Evolutionary conservation across 2,113 vertebrate genomes (phyloP).

Genomic region (Andinoacara biseriatus): DNA sequence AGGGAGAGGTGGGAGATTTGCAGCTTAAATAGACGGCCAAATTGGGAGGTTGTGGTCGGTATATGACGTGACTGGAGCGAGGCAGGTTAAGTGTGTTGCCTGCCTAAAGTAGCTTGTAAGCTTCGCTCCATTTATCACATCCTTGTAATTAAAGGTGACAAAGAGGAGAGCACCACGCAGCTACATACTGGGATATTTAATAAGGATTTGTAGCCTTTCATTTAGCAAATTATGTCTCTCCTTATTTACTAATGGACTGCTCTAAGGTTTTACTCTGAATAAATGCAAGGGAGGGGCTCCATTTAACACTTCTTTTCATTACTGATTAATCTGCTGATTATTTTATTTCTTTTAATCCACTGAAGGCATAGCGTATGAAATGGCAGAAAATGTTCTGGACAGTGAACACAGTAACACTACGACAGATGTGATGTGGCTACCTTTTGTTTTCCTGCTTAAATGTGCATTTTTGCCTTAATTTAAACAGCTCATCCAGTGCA

Average conservation of each 20-base stretch:
- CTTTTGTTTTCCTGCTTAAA: neutral
- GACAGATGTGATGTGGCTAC: neutral
- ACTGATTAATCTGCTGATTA: neutral
- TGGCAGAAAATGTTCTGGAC: neutral
- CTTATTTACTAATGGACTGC: neutral
- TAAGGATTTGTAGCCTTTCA: neutral
- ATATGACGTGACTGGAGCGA: neutral
- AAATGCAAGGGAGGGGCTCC: neutral
- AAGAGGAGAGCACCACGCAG: neutral
- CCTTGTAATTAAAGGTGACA: neutral
- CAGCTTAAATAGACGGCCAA: neutral
- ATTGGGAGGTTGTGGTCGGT: conserved; percentile 1
- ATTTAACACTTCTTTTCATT: neutral
- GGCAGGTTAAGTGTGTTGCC: neutral
- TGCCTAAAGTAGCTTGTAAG: neutral
- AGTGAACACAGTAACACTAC: neutral
- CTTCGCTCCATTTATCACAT: neutral
- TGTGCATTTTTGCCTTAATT: neutral
- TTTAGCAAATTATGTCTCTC: neutral
- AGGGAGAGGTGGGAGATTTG: neutral
- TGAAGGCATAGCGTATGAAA: neutral
- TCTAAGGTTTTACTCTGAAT: neutral
- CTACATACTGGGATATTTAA: neutral
- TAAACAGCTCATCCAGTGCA: neutral
- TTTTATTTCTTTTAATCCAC: neutral